Percentiles rank a stretch among this genome's conserved stretches.
Conservation (phyloP, 2,888 invertebrate genomes). For the Leucophenga montana region DNA sequence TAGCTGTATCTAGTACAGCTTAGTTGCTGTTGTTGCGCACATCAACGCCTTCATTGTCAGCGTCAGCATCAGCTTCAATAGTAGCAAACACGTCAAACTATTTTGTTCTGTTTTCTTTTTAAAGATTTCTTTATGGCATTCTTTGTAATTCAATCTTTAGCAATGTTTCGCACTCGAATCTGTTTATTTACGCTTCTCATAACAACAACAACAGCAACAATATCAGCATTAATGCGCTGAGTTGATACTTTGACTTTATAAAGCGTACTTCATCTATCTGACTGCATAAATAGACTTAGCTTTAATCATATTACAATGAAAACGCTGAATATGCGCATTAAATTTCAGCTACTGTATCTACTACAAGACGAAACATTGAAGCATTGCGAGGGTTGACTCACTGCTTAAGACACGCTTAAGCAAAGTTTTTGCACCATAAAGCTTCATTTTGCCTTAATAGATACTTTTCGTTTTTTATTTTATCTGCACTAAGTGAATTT, state of each 20-base stretch:
- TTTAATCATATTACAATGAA: constrained; percentile 22
- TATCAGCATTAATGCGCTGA: background rate
- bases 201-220: constrained; percentile 2
- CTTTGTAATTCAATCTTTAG: constrained; percentile 22
- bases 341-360: too few species aligned
- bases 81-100: constrained; percentile 7
- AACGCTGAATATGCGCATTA: too few species aligned
- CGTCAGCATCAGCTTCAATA: background rate
- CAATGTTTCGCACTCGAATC: constrained; percentile 1
- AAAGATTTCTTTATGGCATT: background rate
- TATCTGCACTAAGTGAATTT: too few species aligned
- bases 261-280: background rate
- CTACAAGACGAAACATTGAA: too few species aligned
- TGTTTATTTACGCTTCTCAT: constrained; percentile 21
- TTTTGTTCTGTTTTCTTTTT: background rate
- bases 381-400: too few species aligned
- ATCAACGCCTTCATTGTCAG: constrained; percentile 18
- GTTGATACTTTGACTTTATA: constrained; percentile 10
- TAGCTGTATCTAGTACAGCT: background rate
- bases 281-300: constrained; percentile 1
- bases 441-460: too few species aligned
- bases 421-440: too few species aligned
- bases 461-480: too few species aligned
- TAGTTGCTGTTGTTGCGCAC: constrained; percentile 8
- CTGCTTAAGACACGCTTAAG: too few species aligned